Base-by-base conservation (phyloP, 2,888 invertebrate genomes). In the Poecilobothrus nobilitatus region DNA sequence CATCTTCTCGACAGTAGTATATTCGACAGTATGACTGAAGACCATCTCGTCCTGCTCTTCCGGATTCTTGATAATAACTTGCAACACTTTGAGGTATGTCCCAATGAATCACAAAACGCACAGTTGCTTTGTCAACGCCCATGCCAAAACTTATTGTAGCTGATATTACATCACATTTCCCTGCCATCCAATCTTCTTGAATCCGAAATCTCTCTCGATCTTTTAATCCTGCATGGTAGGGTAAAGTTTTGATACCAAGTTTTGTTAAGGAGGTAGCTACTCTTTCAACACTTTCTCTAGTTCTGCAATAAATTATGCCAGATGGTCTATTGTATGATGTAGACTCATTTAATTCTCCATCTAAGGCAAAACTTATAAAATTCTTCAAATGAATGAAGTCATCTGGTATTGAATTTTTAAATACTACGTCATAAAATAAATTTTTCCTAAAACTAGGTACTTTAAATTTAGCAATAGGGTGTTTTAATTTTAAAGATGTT, bases 61-160 rank as follows among this genome's bases (percentile, higher is more conserved):
- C 80, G 1, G 80, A 80, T 74, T 86, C 87, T 80, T 87, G 87
- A 80, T 99, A 99, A 81, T 96, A 99, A 0, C 92, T 94, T 0
- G 97, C 95, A 67, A 98, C 91, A 76, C 93, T 95, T 79, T 96
- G 94, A 0, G 98, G 94, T 53, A 95, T 86, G 33, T 94, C 94
- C 98, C 97, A 99, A 82, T 99, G 98, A 8, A 92, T 90, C 2
- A 99, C 98, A 79, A 95, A 94, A 72, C 97, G 92, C 18, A 99
- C 99, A 69, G 91, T 88, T 3, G 92, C 88, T 81, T 99, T 99
- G 81, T 99, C 98, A 3, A 99, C 95, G 66, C 99, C 99, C 99
- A 99, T 99, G 62, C 99, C 99, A 83, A 99, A 99, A 76, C 97
- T 97, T 70, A 98, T 91, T 0, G 99, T 99, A 6, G 99, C 98